Evolutionary conservation across 2,888 invertebrate genomes (phyloP), one percentile per base, ranked within the genome.

Genomic region (Agelastica alni): DNA sequence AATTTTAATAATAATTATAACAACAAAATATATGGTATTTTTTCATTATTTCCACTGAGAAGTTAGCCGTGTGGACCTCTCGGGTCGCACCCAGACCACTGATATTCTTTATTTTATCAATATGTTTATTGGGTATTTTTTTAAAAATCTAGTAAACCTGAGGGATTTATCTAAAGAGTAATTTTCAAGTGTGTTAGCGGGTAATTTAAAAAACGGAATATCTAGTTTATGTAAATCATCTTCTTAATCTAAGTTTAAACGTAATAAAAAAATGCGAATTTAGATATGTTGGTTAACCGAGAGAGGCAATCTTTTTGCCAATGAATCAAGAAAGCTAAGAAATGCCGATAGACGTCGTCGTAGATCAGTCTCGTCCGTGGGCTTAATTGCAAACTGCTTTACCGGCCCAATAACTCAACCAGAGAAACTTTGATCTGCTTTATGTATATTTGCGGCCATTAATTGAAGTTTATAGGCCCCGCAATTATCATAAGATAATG

Each of bases 401-500:
- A 70, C 72, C 71, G 72, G 70, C 68, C 69, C 67, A 68, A 67
- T 75, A 75, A 75, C 69, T 75, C 74, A 75, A 62, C 69, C 67
- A 70, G 74, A 70, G 73, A 74, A 73, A 75, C 74, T 74, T 74
- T 75, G 75, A 75, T 73, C 75, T 72, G 74, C 74, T 74, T 74
- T 74, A 75, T 74, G 74, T 74, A 74, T 74, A 74, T 74, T 74
- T 71, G 73, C 71, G 64, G 72, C 75, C 76, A 76, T 76, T 76
- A 76, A 76, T 76, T 75, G 75, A 74, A 75, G 75, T 76, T 76
- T 76, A 76, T 76, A 74, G 75, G 74, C 71, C 70, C 69, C 69
- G 75, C 75, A 76, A 75, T 76, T 75, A 75, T 75, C 75, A 75
- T 75, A 75, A 75, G 76, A 76, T 76, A 75, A 75, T 75, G 69